A percentile compares a stretch with the other conserved stretches of the same genome.
Evolutionary conservation across 2,113 vertebrate genomes (phyloP).

Genomic region (Bubo scandiacus): DNA sequence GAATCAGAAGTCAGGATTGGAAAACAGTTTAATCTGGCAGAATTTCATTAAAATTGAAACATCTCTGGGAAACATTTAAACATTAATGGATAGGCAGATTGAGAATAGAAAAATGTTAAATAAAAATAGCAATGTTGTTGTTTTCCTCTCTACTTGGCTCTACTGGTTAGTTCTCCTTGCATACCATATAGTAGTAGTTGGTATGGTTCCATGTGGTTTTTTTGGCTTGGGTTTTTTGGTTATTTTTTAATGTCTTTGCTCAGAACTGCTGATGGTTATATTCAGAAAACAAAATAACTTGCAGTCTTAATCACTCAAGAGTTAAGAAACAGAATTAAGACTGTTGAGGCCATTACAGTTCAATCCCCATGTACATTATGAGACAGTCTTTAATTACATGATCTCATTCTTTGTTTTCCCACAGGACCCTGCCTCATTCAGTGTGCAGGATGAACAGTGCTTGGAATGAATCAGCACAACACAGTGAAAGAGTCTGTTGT

Average conservation of each 20-base stretch:
- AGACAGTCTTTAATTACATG: constrained; percentile 54
- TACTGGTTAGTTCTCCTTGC: background rate
- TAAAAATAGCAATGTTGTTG: background rate
- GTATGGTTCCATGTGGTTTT: background rate
- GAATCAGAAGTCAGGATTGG: background rate
- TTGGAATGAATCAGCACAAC: constrained; percentile 46
- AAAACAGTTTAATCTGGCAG: background rate
- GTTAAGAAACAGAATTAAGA: constrained; percentile 22
- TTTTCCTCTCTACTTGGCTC: background rate
- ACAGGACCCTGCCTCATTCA: constrained; percentile 24
- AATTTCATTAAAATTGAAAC: background rate
- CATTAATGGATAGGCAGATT: background rate
- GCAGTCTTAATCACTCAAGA: background rate
- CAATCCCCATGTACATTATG: background rate
- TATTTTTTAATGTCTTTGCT: background rate
- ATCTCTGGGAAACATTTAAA: background rate
- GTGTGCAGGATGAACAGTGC: constrained; percentile 11
- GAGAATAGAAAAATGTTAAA: background rate
- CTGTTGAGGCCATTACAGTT: constrained; percentile 6
- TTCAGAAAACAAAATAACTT: background rate
- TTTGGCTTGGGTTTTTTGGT: background rate
- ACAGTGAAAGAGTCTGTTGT: constrained; percentile 51
- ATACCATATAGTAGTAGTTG: background rate
- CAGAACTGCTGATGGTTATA: background rate
- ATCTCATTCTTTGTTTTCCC: constrained; percentile 59